Percentiles rank a stretch among this genome's conserved stretches.
These are phyloP conservation scores for Sakesphorus luctuosus DNA, from an alignment of 2,113 vertebrate species.

Conservation along the genomic window DNA sequence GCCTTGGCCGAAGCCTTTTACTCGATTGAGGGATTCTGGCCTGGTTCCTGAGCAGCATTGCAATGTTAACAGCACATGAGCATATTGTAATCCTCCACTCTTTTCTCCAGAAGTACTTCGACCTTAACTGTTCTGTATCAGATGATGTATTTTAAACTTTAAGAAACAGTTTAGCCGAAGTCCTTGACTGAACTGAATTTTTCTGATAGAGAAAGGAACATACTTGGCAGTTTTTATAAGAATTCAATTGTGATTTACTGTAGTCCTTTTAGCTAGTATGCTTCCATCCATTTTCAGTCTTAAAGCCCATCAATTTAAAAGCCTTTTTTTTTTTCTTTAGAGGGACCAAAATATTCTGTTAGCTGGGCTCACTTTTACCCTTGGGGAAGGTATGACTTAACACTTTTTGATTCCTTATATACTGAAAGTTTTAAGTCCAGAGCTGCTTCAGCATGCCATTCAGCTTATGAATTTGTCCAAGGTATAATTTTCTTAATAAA, in stretches of 20 bases:
- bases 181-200: slow-evolving; percentile 1
- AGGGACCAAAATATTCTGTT: slow-evolving; percentile 13
- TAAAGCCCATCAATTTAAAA: background rate
- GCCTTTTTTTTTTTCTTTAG: background rate
- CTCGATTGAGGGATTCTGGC: background rate
- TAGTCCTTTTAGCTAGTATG: background rate
- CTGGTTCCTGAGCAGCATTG: background rate
- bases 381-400: background rate
- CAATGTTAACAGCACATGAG: background rate
- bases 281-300: slow-evolving; percentile 13
- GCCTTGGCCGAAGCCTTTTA: background rate
- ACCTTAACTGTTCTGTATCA: background rate
- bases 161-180: background rate
- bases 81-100: background rate
- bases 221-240: background rate
- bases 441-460: background rate
- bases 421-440: background rate
- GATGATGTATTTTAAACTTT: slow-evolving; percentile 5
- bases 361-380: background rate
- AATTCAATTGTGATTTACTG: slow-evolving; percentile 18
- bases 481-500: slow-evolving; percentile 34
- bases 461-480: slow-evolving; percentile 1
- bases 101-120: background rate
- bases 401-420: background rate
- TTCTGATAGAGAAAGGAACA: background rate